Percentiles rank a stretch among this genome's conserved stretches.
phyloP scores from a whole-genome alignment of 2,113 vertebrate genomes.

The Perccottus glenii region DNA sequence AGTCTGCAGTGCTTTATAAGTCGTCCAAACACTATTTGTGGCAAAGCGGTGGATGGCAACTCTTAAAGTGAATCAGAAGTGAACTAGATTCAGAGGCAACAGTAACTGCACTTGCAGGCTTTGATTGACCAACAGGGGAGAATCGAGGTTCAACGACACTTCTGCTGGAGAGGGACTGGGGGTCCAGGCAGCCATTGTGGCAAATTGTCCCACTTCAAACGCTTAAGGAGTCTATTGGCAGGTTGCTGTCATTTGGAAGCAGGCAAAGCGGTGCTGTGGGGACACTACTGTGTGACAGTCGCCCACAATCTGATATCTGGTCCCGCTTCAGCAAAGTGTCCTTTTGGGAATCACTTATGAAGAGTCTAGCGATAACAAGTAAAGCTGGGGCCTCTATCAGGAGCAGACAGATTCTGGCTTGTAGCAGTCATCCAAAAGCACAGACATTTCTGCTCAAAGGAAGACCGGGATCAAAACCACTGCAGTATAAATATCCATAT shows the following conservation, averaged over 20 bases:
- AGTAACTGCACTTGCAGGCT: slow-evolving; percentile 8
- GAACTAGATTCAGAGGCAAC: slow-evolving; percentile 14
- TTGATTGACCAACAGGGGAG: slow-evolving; percentile 53
- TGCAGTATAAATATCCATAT: background rate
- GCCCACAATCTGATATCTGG: slow-evolving; percentile 57
- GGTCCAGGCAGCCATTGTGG: slow-evolving; percentile 9
- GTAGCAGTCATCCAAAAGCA: slow-evolving; percentile 29
- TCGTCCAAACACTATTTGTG: background rate
- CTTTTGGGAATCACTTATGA: slow-evolving; percentile 69
- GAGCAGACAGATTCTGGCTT: slow-evolving; percentile 34
- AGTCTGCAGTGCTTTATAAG: background rate
- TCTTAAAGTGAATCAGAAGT: slow-evolving; percentile 12
- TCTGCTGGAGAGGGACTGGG: slow-evolving; percentile 27
- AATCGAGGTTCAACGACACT: slow-evolving; percentile 37
- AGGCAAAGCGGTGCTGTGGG: slow-evolving; percentile 30
- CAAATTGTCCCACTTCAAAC: slow-evolving; percentile 41
- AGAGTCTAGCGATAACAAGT: slow-evolving; percentile 64
- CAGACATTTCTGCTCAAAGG: slow-evolving; percentile 13
- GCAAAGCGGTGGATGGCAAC: slow-evolving; percentile 8
- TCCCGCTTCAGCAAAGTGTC: slow-evolving; percentile 52
- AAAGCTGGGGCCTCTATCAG: slow-evolving; percentile 56
- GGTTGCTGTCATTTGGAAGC: slow-evolving; percentile 44
- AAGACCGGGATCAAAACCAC: slow-evolving; percentile 12
- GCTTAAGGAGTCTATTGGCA: slow-evolving; percentile 56
- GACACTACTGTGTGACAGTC: slow-evolving; percentile 53